A percentile compares a stretch with the other conserved stretches of the same genome.
phyloP scores from a whole-genome alignment of 1,140 invertebrate genomes.

The Lucilia cuprina region DNA sequence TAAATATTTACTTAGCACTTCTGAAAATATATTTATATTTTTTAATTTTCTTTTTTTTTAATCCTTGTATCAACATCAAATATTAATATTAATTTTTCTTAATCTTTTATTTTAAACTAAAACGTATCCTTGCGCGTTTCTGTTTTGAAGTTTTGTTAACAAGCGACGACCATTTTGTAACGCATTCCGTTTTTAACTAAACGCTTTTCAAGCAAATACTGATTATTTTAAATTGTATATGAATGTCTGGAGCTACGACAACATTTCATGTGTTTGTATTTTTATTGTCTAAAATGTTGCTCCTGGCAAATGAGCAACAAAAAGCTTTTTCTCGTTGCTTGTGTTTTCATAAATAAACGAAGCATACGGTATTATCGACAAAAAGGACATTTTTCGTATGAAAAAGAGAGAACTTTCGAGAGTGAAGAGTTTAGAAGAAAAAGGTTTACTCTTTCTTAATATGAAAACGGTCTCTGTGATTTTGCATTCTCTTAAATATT shows the following conservation, averaged over 20 bases:
- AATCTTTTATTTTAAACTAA: neutral
- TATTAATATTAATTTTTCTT: neutral
- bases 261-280: neutral
- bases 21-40: neutral
- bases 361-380: neutral
- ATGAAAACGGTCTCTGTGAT: too few species aligned
- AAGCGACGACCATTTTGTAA: neutral
- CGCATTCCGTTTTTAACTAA: neutral
- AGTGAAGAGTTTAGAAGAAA: too few species aligned
- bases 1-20: too few species aligned
- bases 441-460: too few species aligned
- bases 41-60: neutral
- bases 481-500: too few species aligned
- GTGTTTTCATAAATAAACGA: neutral
- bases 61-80: too few species aligned
- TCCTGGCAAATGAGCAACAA: neutral
- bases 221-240: neutral
- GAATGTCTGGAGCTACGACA: neutral
- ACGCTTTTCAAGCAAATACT: neutral
- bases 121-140: conserved; percentile 10
- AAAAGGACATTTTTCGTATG: neutral
- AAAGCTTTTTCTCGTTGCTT: neutral
- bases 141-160: neutral
- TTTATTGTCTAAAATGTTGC: neutral
- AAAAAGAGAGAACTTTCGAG: too few species aligned